phyloP scores from a whole-genome alignment of 1,140 invertebrate genomes.

The Oedothorax gibbosus region DNA sequence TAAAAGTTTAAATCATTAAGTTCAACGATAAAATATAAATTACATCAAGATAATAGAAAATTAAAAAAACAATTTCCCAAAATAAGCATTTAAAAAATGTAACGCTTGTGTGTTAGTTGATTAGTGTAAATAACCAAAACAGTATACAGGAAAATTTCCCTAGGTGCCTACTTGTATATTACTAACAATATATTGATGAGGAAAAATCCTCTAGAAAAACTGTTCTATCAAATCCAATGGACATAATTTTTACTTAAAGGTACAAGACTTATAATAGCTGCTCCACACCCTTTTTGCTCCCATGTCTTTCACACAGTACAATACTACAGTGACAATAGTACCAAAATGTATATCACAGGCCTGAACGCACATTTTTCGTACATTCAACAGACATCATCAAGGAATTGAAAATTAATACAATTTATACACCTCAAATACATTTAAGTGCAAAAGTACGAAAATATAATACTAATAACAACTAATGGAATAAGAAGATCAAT shows the following conservation, averaged over 20 bases:
- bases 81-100: too few species aligned
- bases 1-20: too few species aligned
- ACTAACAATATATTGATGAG: too few species aligned
- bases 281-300: constrained; percentile 26
- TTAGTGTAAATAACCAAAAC: neutral
- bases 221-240: too few species aligned
- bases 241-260: too few species aligned
- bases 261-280: too few species aligned
- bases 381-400: neutral
- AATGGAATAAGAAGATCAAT: neutral
- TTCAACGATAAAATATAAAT: too few species aligned
- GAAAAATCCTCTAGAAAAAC: too few species aligned
- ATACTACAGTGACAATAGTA: constrained; percentile 21
- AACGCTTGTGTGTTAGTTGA: too few species aligned
- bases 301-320: neutral
- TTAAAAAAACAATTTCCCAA: too few species aligned
- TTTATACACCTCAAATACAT: neutral
- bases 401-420: constrained; percentile 11
- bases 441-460: neutral
- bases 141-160: neutral
- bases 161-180: too few species aligned
- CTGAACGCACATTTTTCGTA: constrained; percentile 4
- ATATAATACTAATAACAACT: neutral
- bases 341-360: constrained; percentile 47
- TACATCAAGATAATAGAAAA: too few species aligned